phyloP scores from a whole-genome alignment of 2,113 vertebrate species.

The Rhinogobius similis region DNA sequence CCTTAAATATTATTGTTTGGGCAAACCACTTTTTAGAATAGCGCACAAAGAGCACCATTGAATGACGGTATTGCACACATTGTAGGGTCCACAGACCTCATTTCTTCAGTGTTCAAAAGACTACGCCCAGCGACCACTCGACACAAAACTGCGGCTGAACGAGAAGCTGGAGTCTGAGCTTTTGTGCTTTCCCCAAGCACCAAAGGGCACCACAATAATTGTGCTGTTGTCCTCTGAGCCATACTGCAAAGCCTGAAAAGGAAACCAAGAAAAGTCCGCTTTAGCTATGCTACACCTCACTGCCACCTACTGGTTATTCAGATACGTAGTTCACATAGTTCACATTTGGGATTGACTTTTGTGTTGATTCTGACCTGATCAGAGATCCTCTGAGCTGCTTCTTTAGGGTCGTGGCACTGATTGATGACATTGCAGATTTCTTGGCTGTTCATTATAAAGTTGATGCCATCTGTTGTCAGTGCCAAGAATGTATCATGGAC shows the following conservation, averaged over 20 bases:
- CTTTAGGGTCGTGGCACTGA: constrained; percentile 90
- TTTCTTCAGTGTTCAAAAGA: background rate
- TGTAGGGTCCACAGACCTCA: constrained; percentile 36
- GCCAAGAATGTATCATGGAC: constrained; percentile 90
- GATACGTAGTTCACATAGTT: background rate
- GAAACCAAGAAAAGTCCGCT: background rate
- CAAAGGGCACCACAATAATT: constrained; percentile 90
- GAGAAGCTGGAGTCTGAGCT: constrained; percentile 86
- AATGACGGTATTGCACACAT: constrained; percentile 51
- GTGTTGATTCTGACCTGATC: constrained; percentile 83
- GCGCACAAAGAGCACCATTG: constrained; percentile 23
- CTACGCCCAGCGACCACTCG: constrained; percentile 94
- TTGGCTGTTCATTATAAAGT: constrained; percentile 98
- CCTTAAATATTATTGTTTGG: constrained; percentile 15
- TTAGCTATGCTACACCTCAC: background rate
- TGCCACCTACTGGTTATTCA: constrained; percentile 2
- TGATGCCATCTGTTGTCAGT: constrained; percentile 95
- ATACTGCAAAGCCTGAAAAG: constrained; percentile 86
- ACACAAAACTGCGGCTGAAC: constrained; percentile 94
- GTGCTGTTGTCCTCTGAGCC: constrained; percentile 96
- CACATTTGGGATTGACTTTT: background rate
- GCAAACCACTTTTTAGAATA: constrained; percentile 15
- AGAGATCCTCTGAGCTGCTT: constrained; percentile 90
- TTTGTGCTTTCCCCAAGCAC: constrained; percentile 95
- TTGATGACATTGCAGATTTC: constrained; percentile 95